Evolutionary conservation across 2,113 vertebrate species (phyloP), one percentile per base, ranked within the genome.

Genomic region (Otocyon megalotis): DNA sequence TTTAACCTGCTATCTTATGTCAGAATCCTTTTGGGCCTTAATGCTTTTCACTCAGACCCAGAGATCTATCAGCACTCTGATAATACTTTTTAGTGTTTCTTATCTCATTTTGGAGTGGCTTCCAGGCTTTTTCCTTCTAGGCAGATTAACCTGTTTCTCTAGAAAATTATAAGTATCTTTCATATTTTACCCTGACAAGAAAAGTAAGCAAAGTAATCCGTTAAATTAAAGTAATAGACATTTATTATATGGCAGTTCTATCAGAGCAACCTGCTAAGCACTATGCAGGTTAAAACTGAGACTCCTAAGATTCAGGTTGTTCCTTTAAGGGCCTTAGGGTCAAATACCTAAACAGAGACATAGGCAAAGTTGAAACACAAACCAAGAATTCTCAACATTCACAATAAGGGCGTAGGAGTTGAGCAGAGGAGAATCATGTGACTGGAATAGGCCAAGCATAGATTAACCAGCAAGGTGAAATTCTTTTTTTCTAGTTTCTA

Each of bases 1-100:
- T 74, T 81, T 95, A 81, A 83, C 43, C 83, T 69, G 35, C 20
- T 32, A 9, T 93, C 17, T 97, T 82, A 88, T 54, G 37, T 94
- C 35, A 62, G 16, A 93, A 81, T 76, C 53, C 10, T 96, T 97
- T 88, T 74, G 76, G 90, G n/a, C 53, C 74, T 90, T 97, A 82
- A 71, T 17, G 65, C 19, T 93, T 94, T 87, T 91, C 37, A 77
- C 14, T 92, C 30, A 88, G 62, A 67, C n/a, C 28, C 20, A 58
- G 58, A 88, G 14, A n/a, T 88, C 76, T 85, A 1, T 90, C 63
- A 62, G 37, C 72, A 86, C 54, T 74, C 22, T 62, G n/a, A 26
- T 85, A 83, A 89, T 92, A 67, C 8, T 48, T 94, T 87, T 93
- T 95, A 81, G 12, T 83, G 60, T 63, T 94, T 62, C 60, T 88